Evolutionary conservation across 2,888 invertebrate genomes (phyloP).

Genomic region (Watsonalla cultraria): DNA sequence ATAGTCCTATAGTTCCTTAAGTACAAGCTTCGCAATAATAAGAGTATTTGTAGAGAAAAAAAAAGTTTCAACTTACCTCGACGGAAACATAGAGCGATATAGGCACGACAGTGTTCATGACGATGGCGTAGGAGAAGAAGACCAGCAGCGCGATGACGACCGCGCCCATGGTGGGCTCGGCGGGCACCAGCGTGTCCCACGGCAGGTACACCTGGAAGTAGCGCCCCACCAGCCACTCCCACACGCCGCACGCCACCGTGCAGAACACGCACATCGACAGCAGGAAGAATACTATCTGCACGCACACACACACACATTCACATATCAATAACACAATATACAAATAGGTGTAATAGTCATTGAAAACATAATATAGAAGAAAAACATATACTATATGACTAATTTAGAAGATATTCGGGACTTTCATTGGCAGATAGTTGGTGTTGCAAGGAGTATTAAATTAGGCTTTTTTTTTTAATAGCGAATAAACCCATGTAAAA

Average conservation of each 20-base stretch:
- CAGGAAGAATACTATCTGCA: conserved; percentile 98
- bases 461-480: too few relatives aligned
- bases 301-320: conserved; percentile 23
- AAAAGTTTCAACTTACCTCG: conserved; percentile 82
- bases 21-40: too few relatives aligned
- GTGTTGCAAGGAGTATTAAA: too few relatives aligned
- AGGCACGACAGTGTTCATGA: conserved; percentile 99
- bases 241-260: conserved; percentile 97
- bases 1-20: too few relatives aligned
- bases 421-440: too few relatives aligned
- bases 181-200: conserved; percentile 95
- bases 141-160: conserved; percentile 96
- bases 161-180: conserved; percentile 88
- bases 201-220: conserved; percentile 94
- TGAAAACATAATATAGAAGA: too few relatives aligned
- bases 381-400: too few relatives aligned
- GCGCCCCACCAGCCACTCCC: conserved; percentile 96
- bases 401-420: too few relatives aligned
- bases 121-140: conserved; percentile 99
- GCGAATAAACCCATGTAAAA: too few relatives aligned
- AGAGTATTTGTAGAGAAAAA: too few relatives aligned
- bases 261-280: conserved; percentile 98
- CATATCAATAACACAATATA: conserved; percentile 11
- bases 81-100: conserved; percentile 98
- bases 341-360: too few relatives aligned